A percentile compares a stretch with the other conserved stretches of the same genome.
phyloP scores from a whole-genome alignment of 1,140 invertebrate genomes.

The Drosophila eugracilis region DNA sequence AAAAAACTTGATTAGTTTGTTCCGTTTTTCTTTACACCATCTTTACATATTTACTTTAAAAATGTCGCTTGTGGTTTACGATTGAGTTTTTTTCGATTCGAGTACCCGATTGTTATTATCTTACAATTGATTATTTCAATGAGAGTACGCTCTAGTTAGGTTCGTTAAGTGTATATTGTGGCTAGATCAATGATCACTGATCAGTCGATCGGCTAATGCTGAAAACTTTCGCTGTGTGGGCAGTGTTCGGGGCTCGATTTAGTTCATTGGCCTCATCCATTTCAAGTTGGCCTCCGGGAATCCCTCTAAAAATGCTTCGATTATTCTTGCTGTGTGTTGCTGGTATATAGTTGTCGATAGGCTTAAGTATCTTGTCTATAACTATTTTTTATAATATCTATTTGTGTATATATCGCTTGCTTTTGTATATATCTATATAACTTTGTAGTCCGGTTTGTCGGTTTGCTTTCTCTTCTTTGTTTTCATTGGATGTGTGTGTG shows the following conservation, averaged over 20 bases:
- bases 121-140: slow-evolving; percentile 53
- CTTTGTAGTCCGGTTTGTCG: slow-evolving; percentile 40
- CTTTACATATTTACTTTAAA: slow-evolving; percentile 69
- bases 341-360: slow-evolving; percentile 24
- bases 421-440: slow-evolving; percentile 47
- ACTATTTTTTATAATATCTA: slow-evolving; percentile 36
- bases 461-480: not conserved
- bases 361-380: slow-evolving; percentile 39
- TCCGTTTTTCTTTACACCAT: slow-evolving; percentile 65
- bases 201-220: slow-evolving; percentile 21
- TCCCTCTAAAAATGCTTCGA: slow-evolving; percentile 35
- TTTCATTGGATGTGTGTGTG: too few species aligned
- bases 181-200: slow-evolving; percentile 11
- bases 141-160: slow-evolving; percentile 32
- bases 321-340: slow-evolving; percentile 20
- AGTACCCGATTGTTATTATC: slow-evolving; percentile 44
- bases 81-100: slow-evolving; percentile 43
- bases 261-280: slow-evolving; percentile 36
- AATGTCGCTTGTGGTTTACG: slow-evolving; percentile 20
- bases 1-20: slow-evolving; percentile 80
- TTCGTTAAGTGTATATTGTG: slow-evolving; percentile 28
- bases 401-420: slow-evolving; percentile 38
- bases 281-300: slow-evolving; percentile 39
- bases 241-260: slow-evolving; percentile 42
- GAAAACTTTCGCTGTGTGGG: slow-evolving; percentile 55